These are phyloP conservation scores for Otocyon megalotis DNA, from an alignment of 2,113 vertebrate species.

Conservation along the genomic window DNA sequence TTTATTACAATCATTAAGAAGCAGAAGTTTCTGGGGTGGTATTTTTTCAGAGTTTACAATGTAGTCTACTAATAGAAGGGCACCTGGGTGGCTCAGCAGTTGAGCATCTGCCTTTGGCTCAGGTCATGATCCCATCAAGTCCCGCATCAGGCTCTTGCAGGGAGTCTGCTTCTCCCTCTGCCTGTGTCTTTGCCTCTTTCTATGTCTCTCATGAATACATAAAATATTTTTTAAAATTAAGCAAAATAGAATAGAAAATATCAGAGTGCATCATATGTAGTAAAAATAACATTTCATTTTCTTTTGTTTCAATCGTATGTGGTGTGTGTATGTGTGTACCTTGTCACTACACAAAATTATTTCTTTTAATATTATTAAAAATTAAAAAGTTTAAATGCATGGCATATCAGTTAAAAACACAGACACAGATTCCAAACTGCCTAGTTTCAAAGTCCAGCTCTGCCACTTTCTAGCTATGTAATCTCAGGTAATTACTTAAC, in stretches of 20 bases:
- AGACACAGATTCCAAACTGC: constrained; percentile 42
- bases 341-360: constrained; percentile 35
- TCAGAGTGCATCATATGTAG: neutral
- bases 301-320: neutral
- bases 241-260: neutral
- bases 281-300: neutral
- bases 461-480: constrained; percentile 17
- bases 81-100: no score
- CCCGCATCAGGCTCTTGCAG: no score
- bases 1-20: neutral
- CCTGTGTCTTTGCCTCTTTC: no score
- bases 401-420: neutral
- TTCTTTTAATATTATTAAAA: constrained; percentile 20
- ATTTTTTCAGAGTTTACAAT: neutral
- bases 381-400: neutral
- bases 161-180: no score
- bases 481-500: neutral
- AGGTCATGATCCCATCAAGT: no score
- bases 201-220: no score
- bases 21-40: neutral
- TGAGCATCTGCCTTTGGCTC: no score
- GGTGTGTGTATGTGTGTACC: neutral
- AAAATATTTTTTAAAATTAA: neutral
- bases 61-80: neutral
- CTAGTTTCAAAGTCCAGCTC: constrained; percentile 14